Percentiles rank a stretch among this genome's conserved stretches.
These are phyloP conservation scores for Lottia scabra DNA, from an alignment of 2,888 invertebrate species.

Conservation along the genomic window DNA sequence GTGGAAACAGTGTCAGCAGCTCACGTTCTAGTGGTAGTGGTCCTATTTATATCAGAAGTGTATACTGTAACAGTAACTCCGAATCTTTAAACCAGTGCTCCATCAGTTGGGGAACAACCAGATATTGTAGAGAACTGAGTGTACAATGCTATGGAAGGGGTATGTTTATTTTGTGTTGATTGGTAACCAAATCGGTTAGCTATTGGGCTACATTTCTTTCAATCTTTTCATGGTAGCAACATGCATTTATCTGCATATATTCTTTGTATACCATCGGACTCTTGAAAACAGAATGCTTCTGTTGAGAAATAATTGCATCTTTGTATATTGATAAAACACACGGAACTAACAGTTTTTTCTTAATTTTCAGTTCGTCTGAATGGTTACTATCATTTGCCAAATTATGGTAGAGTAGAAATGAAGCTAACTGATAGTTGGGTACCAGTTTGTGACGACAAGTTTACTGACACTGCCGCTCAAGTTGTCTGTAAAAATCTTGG, in stretches of 20 bases:
- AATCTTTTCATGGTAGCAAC: too few species aligned
- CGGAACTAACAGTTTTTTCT: too few species aligned
- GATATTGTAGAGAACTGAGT: not conserved
- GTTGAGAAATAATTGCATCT: too few species aligned
- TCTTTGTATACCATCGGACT: too few species aligned
- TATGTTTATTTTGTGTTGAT: not conserved
- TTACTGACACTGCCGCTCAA: slow-evolving; percentile 38
- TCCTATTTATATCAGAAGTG: slow-evolving; percentile 20
- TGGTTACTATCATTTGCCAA: slow-evolving; percentile 34
- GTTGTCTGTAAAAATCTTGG: slow-evolving; percentile 50
- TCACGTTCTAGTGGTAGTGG: slow-evolving; percentile 5
- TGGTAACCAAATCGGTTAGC: too few species aligned
- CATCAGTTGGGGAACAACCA: slow-evolving; percentile 9
- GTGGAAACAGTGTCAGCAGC: not conserved
- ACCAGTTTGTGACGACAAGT: slow-evolving; percentile 48
- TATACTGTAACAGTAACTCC: slow-evolving; percentile 26
- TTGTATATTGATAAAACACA: too few species aligned
- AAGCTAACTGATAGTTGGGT: slow-evolving; percentile 45
- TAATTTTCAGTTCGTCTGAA: slow-evolving; percentile 42
- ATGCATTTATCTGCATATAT: too few species aligned
- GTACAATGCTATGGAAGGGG: not conserved
- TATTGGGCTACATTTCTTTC: too few species aligned
- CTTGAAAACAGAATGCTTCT: too few species aligned
- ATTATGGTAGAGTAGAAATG: slow-evolving; percentile 51
- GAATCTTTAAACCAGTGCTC: slow-evolving; percentile 22